These are phyloP conservation scores for Trididemnum miniatum DNA, from an alignment of 23 tunicate species.

Conservation along the genomic window DNA sequence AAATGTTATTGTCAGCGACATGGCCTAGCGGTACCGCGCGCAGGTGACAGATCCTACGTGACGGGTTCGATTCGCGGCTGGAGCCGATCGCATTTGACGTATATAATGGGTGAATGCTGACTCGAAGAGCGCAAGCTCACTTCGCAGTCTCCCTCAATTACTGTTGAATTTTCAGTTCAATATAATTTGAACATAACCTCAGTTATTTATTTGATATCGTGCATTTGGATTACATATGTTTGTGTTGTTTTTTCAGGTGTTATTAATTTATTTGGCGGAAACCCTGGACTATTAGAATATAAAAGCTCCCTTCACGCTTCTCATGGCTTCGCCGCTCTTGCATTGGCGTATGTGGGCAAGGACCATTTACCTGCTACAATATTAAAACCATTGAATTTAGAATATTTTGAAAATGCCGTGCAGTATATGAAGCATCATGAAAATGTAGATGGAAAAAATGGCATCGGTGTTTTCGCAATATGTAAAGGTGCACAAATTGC, in stretches of 20 bases:
- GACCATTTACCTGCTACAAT: background rate
- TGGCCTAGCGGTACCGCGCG: no score
- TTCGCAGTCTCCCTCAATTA: no score
- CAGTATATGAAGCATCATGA: background rate
- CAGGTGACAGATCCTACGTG: no score
- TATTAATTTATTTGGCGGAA: constrained; percentile 50
- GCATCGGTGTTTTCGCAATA: constrained; percentile 34
- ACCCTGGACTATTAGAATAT: constrained; percentile 58
- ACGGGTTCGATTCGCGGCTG: no score
- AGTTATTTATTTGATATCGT: no score
- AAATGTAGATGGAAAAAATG: constrained; percentile 11
- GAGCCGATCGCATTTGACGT: no score
- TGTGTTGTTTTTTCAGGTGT: constrained; percentile 43
- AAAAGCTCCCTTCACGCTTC: constrained; percentile 52
- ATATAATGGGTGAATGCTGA: no score
- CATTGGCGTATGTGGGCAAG: constrained; percentile 42
- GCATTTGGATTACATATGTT: no score
- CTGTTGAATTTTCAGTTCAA: no score
- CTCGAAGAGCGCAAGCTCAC: no score
- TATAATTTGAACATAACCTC: no score
- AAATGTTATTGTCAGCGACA: no score
- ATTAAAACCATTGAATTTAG: constrained; percentile 2
- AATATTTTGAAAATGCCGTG: constrained; percentile 56
- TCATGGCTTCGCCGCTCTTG: constrained; percentile 67
- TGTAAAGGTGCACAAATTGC: constrained; percentile 35